Percentiles rank a stretch among this genome's conserved stretches.
Evolutionary conservation across 2,797 vertebrate genomes (phyloP).

Genomic region (Peromyscus attwateri): DNA sequence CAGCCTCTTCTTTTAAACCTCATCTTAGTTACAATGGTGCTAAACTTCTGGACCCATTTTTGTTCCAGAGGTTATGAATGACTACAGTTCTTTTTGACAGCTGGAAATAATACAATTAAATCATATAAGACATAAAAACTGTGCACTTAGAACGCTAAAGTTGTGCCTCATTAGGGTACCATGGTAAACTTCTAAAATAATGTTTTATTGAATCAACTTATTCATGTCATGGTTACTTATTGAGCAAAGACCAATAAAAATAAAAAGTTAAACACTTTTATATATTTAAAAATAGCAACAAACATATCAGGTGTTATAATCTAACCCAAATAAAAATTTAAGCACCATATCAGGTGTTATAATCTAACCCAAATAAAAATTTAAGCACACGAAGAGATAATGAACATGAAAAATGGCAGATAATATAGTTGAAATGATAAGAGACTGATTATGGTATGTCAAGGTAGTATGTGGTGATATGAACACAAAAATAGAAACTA

Average conservation of each 20-base stretch:
- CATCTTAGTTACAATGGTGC: background rate
- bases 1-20: background rate
- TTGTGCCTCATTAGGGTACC: background rate
- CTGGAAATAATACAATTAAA: background rate
- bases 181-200: background rate
- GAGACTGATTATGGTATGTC: background rate
- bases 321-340: background rate
- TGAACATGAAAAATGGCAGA: background rate
- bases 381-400: background rate
- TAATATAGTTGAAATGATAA: constrained; percentile 3
- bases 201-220: constrained; percentile 12
- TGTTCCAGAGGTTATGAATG: background rate
- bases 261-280: background rate
- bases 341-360: background rate
- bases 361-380: background rate
- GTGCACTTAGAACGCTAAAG: background rate
- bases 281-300: background rate
- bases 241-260: background rate
- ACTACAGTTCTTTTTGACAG: background rate
- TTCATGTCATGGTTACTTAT: background rate
- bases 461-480: background rate
- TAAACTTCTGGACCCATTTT: background rate
- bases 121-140: background rate
- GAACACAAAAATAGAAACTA: background rate
- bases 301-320: background rate